Base-by-base conservation (phyloP, 2,797 vertebrate species). In the Sebastes oblongus region DNA sequence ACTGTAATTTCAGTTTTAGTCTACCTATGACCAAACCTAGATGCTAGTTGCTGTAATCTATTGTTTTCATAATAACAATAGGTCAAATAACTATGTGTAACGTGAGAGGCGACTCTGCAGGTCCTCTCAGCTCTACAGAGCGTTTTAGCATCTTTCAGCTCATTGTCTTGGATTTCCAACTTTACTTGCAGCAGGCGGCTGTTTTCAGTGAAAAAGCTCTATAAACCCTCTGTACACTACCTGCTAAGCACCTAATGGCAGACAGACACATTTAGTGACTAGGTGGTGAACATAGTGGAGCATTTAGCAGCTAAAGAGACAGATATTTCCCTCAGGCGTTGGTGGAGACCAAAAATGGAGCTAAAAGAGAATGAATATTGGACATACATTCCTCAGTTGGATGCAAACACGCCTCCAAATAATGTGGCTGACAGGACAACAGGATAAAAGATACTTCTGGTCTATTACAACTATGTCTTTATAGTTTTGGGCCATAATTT, bases 221-320 rank as follows among this genome's bases (percentile, higher is more conserved):
- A 46, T 18, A 46, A 46, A 46, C 42, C 14, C 16, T 8, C 39
- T 42, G 39, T 42, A 42, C 14, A 42, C 39, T 42, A 42, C 39
- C 14, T 7, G 14, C 39, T 0, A 1, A 42, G 39, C 39, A 42
- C 39, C 39, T 0, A 42, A 42, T 1, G 1, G 39, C 14, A 42
- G 14, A 42, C 39, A 42, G 39, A 7, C 39, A 42, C 39, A 42
- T 3, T 46, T 18, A 46, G 42, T 18, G 42, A 46, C 16, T 18
- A 18, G 42, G 1, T 46, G 16, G 42, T 66, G 1, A 65, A 55
- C 24, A 56, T 13, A 30, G 25, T 34, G 10, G 32, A 36, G 27
- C 66, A 25, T 59, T 46, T 46, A 30, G 66, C 30, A 34, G 3
- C 30, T 22, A 3, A 39, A 62, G 18, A 22, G 72, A 1, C 34